Base-by-base conservation (phyloP, 2,113 vertebrate species). In the rat (Rattus norvegicus) region DNA sequence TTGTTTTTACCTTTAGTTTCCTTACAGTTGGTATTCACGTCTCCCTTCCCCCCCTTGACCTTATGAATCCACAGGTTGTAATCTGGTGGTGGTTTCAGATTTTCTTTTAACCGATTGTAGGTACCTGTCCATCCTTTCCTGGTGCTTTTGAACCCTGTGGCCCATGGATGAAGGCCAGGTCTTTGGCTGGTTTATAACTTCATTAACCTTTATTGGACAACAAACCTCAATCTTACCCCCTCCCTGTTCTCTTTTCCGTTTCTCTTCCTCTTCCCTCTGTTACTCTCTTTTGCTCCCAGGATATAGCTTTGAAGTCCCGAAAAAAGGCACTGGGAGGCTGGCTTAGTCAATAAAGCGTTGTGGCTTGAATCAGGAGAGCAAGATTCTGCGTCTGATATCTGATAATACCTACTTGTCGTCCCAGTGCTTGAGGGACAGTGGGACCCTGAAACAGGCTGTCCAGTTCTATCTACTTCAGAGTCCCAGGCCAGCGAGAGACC, bases 201-300 rank as follows among this genome's bases (percentile, higher is more conserved):
- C 16, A 56, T 56, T 61, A 87, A 39, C 61, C 61, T 90, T 87
- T 95, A 56, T 49, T 95, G 85, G 70, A 84, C 76, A 77, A 65
- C 76, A n/a, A 22, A 16, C 56, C 63, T 86, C 43, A 24, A 19
- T 87, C 84, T 86, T 81, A 14, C 43, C 54, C 30, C 47, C 20
- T 26, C 30, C 22, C 11, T 16, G 67, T 65, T 30, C 33, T 65
- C 16, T 47, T 69, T 30, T 30, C 39, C 43, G 1, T 52, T 3
- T 8, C 47, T 19, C 47, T 11, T 52, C 19, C 14, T 43, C 13
- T n/a, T 36, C 33, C 22, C 36, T 7, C 30, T 24, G 28, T 30
- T 47, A 3, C 16, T 47, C 52, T 56, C 28, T 67, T 49, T 30
- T 43, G 43, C 43, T 67, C 28, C 43, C 26, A 33, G 10, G 20